A percentile compares a stretch with the other conserved stretches of the same genome.
Evolutionary conservation across 2,888 invertebrate genomes (phyloP).

Genomic region (Plusia festucae): DNA sequence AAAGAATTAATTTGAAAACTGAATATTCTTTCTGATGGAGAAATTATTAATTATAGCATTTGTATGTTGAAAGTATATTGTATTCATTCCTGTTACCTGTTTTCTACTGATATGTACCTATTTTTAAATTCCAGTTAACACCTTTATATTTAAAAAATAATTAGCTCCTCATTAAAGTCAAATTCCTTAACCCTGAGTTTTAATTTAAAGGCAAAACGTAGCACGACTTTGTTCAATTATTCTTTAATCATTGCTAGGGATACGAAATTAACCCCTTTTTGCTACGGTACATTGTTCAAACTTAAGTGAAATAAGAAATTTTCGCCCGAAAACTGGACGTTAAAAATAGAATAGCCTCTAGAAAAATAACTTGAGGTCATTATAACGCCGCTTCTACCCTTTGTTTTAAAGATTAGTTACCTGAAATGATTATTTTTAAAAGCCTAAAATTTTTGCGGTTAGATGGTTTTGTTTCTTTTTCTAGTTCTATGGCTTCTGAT

Average conservation of each 20-base stretch:
- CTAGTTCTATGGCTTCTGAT: not conserved
- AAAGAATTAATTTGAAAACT: no score
- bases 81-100: no score
- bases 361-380: slow-evolving; percentile 15
- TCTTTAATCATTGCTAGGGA: slow-evolving; percentile 44
- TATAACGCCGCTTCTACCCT: not conserved
- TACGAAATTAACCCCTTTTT: slow-evolving; percentile 30
- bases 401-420: slow-evolving; percentile 5
- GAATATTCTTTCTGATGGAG: no score
- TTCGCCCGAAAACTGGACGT: slow-evolving; percentile 7
- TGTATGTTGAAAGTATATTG: no score
- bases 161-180: not conserved
- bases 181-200: slow-evolving; percentile 8
- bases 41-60: no score
- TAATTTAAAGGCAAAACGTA: slow-evolving; percentile 15
- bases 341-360: slow-evolving; percentile 14
- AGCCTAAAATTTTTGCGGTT: not conserved
- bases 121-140: no score
- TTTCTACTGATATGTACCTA: no score
- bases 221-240: slow-evolving; percentile 23
- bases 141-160: not conserved
- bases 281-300: slow-evolving; percentile 7
- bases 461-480: not conserved
- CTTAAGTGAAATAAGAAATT: slow-evolving; percentile 13
- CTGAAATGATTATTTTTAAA: not conserved